Base-by-base conservation (phyloP, 2,797 vertebrate genomes). In the Podarcis siculus region DNA sequence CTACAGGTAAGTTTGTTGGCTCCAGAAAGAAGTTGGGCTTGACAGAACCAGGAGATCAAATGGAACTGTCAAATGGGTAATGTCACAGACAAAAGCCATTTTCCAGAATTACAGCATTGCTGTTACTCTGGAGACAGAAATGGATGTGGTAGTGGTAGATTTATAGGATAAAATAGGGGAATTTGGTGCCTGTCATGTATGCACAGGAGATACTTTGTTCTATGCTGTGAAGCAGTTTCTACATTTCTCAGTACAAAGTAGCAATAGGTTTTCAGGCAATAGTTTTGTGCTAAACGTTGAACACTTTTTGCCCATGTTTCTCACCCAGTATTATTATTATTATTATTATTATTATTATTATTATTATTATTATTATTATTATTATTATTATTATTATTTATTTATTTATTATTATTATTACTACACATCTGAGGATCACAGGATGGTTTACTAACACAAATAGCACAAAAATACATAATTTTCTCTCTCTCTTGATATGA, bases 121-220 rank as follows among this genome's bases (percentile, higher is more conserved):
- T 80, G 95, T 96, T 95, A 89, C 96, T 73, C 0, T 96, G 95
- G 96, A 95, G 94, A 96, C 93, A 91, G 88, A 0, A 37, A 93
- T 13, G 12, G 10, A n/a, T 76, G 0, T 15, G 83, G 76, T 79
- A 19, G 0, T 7, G 8, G 9, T 72, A 45, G 25, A 42, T 87
- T 8, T 8, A 82, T 55, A 21, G 58, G 67, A 45, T 73, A 39
- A 58, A 89, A 39, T 64, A 90, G 89, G 82, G 4, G 19, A 85
- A 87, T 90, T 76, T 67, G 82, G 91, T 58, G 42, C 37, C 42
- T 90, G n/a, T 93, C 95, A 95, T 89, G 82, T 73, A 88, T 81
- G 79, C 81, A 87, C 55, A 86, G 1, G 87, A 19, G 42, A 76
- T 72, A 49, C 55, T 88, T 90, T 55, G 25, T 32, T 95, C 67